Percentiles rank a stretch among this genome's conserved stretches.
phyloP scores from a whole-genome alignment of 2,113 vertebrate genomes.

The Pachyramphus minor region DNA sequence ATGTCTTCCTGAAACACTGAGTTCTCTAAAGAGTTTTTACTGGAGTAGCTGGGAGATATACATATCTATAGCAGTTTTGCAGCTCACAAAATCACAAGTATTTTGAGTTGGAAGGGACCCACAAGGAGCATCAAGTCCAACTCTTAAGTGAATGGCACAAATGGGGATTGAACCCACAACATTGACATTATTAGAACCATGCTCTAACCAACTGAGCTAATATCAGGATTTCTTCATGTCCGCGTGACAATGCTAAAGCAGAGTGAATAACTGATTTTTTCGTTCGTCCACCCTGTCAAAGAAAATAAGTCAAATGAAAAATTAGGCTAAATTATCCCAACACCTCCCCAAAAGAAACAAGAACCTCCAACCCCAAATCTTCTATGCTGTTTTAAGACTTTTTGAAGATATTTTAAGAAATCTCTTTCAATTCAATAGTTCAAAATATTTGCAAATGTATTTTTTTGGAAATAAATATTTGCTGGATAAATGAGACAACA shows the following conservation, averaged over 20 bases:
- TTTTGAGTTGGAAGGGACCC: not conserved
- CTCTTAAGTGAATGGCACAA: not conserved
- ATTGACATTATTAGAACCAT: not conserved
- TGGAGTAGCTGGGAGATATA: not conserved
- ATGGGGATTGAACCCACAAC: not conserved
- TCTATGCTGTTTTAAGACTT: not conserved
- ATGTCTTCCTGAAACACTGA: not conserved
- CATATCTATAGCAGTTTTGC: not conserved
- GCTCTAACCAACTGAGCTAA: not conserved
- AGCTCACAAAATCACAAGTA: not conserved
- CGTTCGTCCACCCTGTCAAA: not conserved
- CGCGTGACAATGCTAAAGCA: not conserved
- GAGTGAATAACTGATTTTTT: not conserved
- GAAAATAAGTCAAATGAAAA: not conserved
- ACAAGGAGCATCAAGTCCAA: not conserved
- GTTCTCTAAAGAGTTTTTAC: not conserved
- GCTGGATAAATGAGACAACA: not conserved
- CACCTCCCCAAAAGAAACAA: not conserved
- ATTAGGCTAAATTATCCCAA: not conserved
- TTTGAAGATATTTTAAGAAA: not conserved
- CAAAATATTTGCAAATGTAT: not conserved
- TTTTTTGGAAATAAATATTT: not conserved
- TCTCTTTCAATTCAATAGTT: not conserved
- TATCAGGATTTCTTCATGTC: not conserved
- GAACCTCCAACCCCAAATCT: accelerated